Percentiles rank a stretch among this genome's conserved stretches.
Evolutionary conservation across 2,797 vertebrate species (phyloP).

Genomic region (Calcarius lapponicus): DNA sequence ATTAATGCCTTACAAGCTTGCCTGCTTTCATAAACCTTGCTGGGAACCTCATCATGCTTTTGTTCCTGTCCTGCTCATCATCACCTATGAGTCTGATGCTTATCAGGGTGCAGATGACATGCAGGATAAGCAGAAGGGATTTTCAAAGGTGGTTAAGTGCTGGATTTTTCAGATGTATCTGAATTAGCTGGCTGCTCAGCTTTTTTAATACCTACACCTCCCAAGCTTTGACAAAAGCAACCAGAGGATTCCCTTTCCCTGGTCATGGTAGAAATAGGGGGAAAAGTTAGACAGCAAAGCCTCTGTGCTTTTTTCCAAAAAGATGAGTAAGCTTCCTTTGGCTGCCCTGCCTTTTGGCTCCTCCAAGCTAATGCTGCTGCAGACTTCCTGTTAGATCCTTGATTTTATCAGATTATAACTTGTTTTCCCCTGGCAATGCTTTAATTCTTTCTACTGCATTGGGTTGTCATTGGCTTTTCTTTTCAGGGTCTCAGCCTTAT

Average conservation of each 20-base stretch:
- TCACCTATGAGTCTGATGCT: not conserved
- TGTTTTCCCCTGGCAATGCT: slow-evolving; percentile 61
- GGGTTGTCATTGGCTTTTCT: slow-evolving; percentile 36
- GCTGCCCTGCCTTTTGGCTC: slow-evolving; percentile 63
- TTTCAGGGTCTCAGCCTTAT: slow-evolving; percentile 49
- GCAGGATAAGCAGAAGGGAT: not conserved
- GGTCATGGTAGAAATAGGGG: not conserved
- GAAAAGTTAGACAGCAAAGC: slow-evolving; percentile 37
- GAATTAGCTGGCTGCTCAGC: not conserved
- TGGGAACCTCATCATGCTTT: slow-evolving; percentile 35
- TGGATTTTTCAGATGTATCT: not conserved
- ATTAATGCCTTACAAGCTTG: not conserved
- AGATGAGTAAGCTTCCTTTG: slow-evolving; percentile 68
- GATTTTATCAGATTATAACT: slow-evolving; percentile 63
- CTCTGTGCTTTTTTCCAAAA: slow-evolving; percentile 52
- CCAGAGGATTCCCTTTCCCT: slow-evolving; percentile 45
- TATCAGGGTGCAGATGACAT: slow-evolving; percentile 29
- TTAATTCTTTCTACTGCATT: slow-evolving; percentile 39
- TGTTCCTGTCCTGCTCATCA: slow-evolving; percentile 36
- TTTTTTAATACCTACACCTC: not conserved
- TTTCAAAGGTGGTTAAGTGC: not conserved
- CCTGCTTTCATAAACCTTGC: slow-evolving; percentile 10
- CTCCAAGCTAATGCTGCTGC: slow-evolving; percentile 38
- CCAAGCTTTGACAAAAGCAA: not conserved
- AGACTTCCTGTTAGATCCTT: slow-evolving; percentile 62